Base-by-base conservation (phyloP, 2,113 vertebrate species). In the Gallinago undulata region DNA sequence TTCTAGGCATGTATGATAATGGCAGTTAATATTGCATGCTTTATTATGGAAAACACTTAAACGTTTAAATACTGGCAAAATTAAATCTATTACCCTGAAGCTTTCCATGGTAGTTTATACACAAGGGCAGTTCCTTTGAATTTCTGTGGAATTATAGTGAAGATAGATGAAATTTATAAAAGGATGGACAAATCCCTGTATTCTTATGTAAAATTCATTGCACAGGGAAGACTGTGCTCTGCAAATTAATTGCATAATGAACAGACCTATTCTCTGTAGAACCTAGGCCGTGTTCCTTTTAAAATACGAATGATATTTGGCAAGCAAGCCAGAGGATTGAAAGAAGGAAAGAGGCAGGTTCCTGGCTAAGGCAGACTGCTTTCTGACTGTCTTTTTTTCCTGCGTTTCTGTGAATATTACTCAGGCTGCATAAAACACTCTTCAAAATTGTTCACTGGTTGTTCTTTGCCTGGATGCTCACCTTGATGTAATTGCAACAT, bases 181-280 rank as follows among this genome's bases (percentile, higher is more conserved):
- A 83, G 41, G 59, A 23, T 62, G 21, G 48, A 39, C 11, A 60
- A 89, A 60, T 64, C 27, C n/a, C 11, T 82, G 24, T 62, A 59
- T 79, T 88, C 91, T 76, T 76, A 45, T 88, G 60, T 97, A 84
- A 93, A 91, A 88, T 75, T 66, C 28, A 41, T 89, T 81, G 50
- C 21, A 23, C 2, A 3, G 43, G 69, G 39, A 92, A 75, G 60
- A 53, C 51, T 4, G 0, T 57, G 56, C 24, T 86, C 72, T 93
- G 55, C 57, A 77, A 48, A 3, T 2, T 47, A 78, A 87, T 75
- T 89, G n/a, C 35, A 30, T 89, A 51, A 81, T 7, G 19, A 90
- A 28, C 57, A 53, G 57, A 77, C 31, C 13, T 94, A 7, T 81
- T 89, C 37, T 84, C 35, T n/a, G 10, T 18, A 80, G 82, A 77